Base-by-base conservation (phyloP, 35 echinoderm and acorn worm genomes). In the Ptychodera flava region DNA sequence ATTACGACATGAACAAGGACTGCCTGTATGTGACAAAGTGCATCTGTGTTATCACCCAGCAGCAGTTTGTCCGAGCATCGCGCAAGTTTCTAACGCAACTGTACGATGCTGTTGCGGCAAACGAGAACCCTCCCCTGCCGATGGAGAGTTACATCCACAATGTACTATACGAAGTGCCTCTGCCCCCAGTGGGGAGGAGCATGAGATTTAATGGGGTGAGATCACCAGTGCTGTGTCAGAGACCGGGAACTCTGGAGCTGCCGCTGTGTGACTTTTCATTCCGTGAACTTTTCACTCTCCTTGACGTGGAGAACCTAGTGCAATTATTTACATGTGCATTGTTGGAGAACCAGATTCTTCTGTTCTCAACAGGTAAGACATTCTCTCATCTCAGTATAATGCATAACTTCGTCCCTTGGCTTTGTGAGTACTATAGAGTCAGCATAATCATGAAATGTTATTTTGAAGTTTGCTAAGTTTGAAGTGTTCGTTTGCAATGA, bases 91-190 rank as follows among this genome's bases (percentile, higher is more conserved):
- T 97, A 79, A 88, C 90, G 78, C 88, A 93, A 83, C 34, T 97
- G 16, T 92, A 90, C 32, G 92, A 94, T 15, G 83, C 89, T 0
- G 84, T 97, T 22, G 78, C 86, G 0, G 83, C 85, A 28, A 36
- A 36, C n/a, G 83, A 93, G 53, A 52, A 87, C 0, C 85, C 90
- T 15, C 76, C 83, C 15, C 90, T 94, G 1, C 90, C 90, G 10
- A 89, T 97, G 15, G 95, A 97, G 78, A 88, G 87, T 32, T 97
- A 88, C 81, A 84, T 97, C 38, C 94, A 89, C 82, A 97, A 97
- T 87, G 89, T 97, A 31, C 90, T 97, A 22, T 97, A 92, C 31
- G 95, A 97, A 79, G 95, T 97, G 32, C 92, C 92, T 14, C 83
- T 89, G 16, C 92, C 92, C 22, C 92, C 90, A 0, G 85, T 88